phyloP scores from a whole-genome alignment of 2,888 invertebrate genomes.

The Nemurella pictetii region DNA sequence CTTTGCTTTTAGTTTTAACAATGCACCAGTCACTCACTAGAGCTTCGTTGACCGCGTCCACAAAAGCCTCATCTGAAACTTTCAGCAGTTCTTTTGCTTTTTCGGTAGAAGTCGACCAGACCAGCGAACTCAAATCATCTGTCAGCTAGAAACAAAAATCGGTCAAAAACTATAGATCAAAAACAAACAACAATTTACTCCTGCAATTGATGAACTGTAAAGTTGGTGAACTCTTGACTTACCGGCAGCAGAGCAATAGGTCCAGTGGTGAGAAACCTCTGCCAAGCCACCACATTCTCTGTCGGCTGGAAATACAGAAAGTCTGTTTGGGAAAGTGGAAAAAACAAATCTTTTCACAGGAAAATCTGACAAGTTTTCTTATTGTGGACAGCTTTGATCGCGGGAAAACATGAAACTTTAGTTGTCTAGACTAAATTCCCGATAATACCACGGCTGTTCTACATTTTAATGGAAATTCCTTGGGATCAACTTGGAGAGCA shows the following conservation, averaged over 20 bases:
- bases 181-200: background rate
- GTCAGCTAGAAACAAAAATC: constrained; percentile 59
- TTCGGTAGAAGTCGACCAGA: constrained; percentile 83
- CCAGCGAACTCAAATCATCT: constrained; percentile 79
- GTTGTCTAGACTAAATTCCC: too few relatives aligned
- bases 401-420: too few relatives aligned
- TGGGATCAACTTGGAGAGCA: too few relatives aligned
- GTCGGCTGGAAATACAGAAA: too few relatives aligned
- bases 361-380: too few relatives aligned
- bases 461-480: too few relatives aligned
- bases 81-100: constrained; percentile 74
- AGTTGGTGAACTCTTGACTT: constrained; percentile 46
- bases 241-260: constrained; percentile 90
- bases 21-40: too few relatives aligned
- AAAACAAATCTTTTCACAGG: too few relatives aligned
- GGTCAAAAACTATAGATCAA: background rate
- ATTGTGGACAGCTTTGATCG: too few relatives aligned
- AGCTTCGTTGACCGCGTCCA: constrained; percentile 85
- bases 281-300: constrained; percentile 91
- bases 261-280: constrained; percentile 89
- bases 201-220: background rate
- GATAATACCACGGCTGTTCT: too few relatives aligned
- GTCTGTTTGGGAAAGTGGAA: too few relatives aligned
- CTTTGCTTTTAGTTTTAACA: too few relatives aligned
- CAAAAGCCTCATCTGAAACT: constrained; percentile 76